Evolutionary conservation across 2,888 invertebrate genomes (phyloP).

Genomic region (Drosophila sordidula): DNA sequence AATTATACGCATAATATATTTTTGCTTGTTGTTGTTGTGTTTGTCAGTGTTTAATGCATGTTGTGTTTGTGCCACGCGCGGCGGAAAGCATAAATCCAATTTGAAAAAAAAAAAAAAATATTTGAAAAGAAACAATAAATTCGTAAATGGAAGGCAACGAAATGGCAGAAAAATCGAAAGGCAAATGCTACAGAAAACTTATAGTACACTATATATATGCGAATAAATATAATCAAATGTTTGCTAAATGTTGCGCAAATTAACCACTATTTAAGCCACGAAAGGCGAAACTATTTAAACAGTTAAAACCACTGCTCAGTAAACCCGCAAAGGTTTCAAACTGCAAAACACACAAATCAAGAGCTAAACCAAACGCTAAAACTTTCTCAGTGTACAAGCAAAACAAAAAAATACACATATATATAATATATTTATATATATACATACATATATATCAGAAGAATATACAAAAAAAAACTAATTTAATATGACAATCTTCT

Average conservation of each 20-base stretch:
- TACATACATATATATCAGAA: not conserved
- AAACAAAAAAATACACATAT: not conserved
- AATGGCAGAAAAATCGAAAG: slow-evolving; percentile 27
- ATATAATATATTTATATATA: not conserved
- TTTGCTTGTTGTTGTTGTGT: slow-evolving; percentile 58
- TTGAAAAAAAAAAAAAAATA: not conserved
- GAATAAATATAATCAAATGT: slow-evolving; percentile 32
- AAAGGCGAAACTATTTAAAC: slow-evolving; percentile 27
- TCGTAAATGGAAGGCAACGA: slow-evolving; percentile 58
- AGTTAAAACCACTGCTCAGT: slow-evolving; percentile 26
- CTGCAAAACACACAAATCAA: slow-evolving; percentile 20
- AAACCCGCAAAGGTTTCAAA: slow-evolving; percentile 64
- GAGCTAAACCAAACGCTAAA: slow-evolving; percentile 27
- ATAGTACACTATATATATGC: slow-evolving; percentile 15
- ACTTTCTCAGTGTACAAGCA: slow-evolving; percentile 47
- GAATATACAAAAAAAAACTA: slow-evolving; percentile 31
- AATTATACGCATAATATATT: slow-evolving; percentile 25
- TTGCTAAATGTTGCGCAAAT: slow-evolving; percentile 44
- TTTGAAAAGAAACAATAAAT: slow-evolving; percentile 55
- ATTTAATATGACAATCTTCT: slow-evolving; percentile 70
- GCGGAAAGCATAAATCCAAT: slow-evolving; percentile 15
- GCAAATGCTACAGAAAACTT: slow-evolving; percentile 16
- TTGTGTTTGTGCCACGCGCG: slow-evolving; percentile 43
- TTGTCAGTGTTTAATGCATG: slow-evolving; percentile 49
- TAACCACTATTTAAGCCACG: slow-evolving; percentile 31